Evolutionary conservation across 37 sponge, comb jelly and placozoan genomes (phyloP).

Genomic region (Spongia lamella): DNA sequence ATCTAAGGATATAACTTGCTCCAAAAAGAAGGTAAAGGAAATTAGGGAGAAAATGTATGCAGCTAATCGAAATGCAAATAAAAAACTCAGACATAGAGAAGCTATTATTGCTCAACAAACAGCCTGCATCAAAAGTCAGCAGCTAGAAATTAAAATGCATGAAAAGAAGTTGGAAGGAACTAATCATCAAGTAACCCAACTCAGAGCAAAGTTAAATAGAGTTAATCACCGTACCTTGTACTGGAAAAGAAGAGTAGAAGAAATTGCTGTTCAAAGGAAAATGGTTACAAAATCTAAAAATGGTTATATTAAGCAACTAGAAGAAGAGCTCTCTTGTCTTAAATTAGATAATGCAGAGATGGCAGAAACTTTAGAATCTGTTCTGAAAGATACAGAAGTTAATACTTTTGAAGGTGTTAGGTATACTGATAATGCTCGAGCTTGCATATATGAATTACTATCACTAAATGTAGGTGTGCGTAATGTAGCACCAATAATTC

Average conservation of each 20-base stretch:
- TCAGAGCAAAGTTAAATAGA: no score
- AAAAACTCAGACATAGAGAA: no score
- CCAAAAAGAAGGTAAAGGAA: no score
- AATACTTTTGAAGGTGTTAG: constrained; percentile 30
- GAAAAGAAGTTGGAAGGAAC: no score
- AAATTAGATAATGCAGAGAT: constrained; percentile 10
- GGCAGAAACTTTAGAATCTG: not conserved
- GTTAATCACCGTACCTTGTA: not conserved
- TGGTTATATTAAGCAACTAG: not conserved
- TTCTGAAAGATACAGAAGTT: not conserved
- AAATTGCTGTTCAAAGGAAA: not conserved
- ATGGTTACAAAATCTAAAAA: not conserved
- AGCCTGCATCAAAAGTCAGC: no score
- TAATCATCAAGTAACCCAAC: no score
- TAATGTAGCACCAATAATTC: constrained; percentile 22
- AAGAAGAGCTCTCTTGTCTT: not conserved
- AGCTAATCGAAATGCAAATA: not conserved
- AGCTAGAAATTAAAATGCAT: no score
- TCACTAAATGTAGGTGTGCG: constrained; percentile 46
- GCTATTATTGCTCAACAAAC: no score
- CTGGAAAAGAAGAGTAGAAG: constrained; percentile 5
- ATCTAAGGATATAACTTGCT: no score
- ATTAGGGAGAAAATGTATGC: no score
- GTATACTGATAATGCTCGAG: constrained; percentile 38
- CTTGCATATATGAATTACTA: constrained; percentile 34